Base-by-base conservation (phyloP, 2,797 vertebrate species). In the Ptychobarbus kaznakovi region DNA sequence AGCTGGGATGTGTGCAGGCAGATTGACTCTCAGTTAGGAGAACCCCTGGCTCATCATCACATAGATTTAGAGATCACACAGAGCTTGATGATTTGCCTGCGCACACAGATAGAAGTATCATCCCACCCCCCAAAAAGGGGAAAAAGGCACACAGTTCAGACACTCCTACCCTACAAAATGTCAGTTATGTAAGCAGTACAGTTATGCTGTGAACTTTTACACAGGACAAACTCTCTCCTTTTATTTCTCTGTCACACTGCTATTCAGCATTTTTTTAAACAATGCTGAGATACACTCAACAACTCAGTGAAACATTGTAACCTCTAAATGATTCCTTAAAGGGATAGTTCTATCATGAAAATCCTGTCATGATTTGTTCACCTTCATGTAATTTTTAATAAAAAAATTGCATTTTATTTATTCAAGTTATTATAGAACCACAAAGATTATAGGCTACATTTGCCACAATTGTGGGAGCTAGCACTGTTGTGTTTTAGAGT, bases 41-140 rank as follows among this genome's bases (percentile, higher is more conserved):
- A 95, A 95, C 94, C 95, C 94, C 95, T 95, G 94, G 95, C 94
- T 94, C 90, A 94, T 90, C 94, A 94, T 95, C 95, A 96, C 93
- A 95, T 92, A 94, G 92, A 94, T 92, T 91, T 87, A 51, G n/a
- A 89, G 90, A 92, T 91, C 91, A 91, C 82, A 90, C 35, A 58
- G 61, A 72, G 58, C 44, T 84, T 69, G 35, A 74, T 85, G 76
- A 84, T 84, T 61, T 86, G 69, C 81, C 82, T 78, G 83, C 63
- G 89, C 88, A 94, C 90, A 92, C 93, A 87, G 68, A 81, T 80
- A 78, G 80, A 72, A 40, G 42, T 73, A 80, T 61, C 66, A 85
- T 66, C 77, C 84, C 77, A 85, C 53, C 32, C 84, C 49, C 72
- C 22, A 7, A 22, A 40, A 73, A 40, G 16, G 77, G 78, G 77